Evolutionary conservation across 2,888 invertebrate genomes (phyloP).

Genomic region (Yponomeuta plumbellus): DNA sequence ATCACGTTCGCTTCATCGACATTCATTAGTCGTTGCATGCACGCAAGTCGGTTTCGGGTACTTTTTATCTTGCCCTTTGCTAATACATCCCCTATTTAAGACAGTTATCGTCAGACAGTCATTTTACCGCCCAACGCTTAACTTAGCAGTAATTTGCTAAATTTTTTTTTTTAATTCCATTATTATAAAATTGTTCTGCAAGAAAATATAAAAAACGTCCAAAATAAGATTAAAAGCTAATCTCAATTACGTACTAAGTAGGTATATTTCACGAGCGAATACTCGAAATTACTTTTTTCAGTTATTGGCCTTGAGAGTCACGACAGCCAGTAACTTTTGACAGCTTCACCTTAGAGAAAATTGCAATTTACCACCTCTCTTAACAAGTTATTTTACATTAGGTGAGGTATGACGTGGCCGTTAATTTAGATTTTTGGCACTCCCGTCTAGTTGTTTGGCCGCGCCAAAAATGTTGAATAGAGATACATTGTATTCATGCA

Average conservation of each 20-base stretch:
- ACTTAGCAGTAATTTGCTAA: no score
- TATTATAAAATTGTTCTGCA: neutral
- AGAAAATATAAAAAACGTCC: neutral
- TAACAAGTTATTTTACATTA: neutral
- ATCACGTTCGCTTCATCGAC: no score
- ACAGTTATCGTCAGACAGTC: no score
- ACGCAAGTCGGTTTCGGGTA: no score
- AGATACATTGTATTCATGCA: neutral
- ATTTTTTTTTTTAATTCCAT: no score
- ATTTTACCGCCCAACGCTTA: no score
- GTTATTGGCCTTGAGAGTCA: neutral
- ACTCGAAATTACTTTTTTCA: neutral
- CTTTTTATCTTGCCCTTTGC: no score
- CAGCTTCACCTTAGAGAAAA: neutral
- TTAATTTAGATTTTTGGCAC: neutral
- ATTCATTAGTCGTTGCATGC: no score
- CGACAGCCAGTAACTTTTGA: neutral
- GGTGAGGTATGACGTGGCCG: neutral
- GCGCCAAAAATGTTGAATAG: neutral
- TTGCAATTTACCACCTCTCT: neutral
- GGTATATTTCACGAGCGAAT: neutral
- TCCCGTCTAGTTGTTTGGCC: neutral
- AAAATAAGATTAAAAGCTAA: neutral
- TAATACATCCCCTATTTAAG: no score
- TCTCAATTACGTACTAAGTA: neutral